Percentiles rank a stretch among this genome's conserved stretches.
These are phyloP conservation scores for Peribatodes rhomboidaria DNA, from an alignment of 2,888 invertebrate species.

Conservation along the genomic window DNA sequence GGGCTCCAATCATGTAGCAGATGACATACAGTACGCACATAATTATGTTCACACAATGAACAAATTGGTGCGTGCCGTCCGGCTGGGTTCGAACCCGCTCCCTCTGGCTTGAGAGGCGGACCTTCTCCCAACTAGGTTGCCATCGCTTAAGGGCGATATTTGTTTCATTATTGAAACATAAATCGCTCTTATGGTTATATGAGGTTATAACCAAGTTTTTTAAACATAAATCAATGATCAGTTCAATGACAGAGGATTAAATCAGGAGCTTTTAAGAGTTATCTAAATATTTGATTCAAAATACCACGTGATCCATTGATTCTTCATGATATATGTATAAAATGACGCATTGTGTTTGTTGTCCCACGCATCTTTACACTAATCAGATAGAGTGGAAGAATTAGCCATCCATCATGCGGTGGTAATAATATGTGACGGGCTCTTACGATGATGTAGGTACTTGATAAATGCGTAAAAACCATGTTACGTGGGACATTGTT, in stretches of 20 bases:
- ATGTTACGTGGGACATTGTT: not conserved
- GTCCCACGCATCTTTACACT: conserved; percentile 83
- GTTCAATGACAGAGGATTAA: not conserved
- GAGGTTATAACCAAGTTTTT: no score
- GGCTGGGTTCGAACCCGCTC: no score
- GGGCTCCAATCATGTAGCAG: no score
- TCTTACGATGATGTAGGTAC: conserved; percentile 62
- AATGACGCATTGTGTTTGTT: conserved; percentile 79
- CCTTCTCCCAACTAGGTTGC: no score
- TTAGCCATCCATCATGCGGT: conserved; percentile 79
- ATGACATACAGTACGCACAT: no score
- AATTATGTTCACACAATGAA: no score
- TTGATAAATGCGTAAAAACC: conserved; percentile 70
- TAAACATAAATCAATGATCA: no score
- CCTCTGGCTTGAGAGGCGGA: no score
- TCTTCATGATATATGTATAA: conserved; percentile 51
- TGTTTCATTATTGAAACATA: no score
- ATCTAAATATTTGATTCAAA: conserved; percentile 2
- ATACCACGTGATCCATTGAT: conserved; percentile 15
- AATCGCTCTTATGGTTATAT: no score
- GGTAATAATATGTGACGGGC: conserved; percentile 82
- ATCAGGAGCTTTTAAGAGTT: conserved; percentile 1
- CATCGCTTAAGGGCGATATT: no score
- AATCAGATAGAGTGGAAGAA: conserved; percentile 70
- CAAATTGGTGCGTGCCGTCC: no score